Base-by-base conservation (phyloP, 2,113 vertebrate genomes). In the Ailurus styani region DNA sequence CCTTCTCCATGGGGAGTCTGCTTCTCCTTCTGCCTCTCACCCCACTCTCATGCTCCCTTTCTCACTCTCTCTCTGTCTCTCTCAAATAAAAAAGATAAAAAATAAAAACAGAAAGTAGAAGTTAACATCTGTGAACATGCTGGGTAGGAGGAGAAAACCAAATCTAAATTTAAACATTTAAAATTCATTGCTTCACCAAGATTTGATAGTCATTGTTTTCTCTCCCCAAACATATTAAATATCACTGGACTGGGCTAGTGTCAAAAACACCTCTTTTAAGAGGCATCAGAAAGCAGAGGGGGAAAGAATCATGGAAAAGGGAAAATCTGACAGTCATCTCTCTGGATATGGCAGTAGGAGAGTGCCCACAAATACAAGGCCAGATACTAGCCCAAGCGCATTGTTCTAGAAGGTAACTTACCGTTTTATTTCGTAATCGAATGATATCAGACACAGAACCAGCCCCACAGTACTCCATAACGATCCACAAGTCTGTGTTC, bases 401-500 rank as follows among this genome's bases (percentile, higher is more conserved):
- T 3, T 25, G 21, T 60, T 55, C 81, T n/a, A 93, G 55, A 78
- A 98, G 62, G 84, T 34, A 79, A 96, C 97, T 90, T 99, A 99
- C 99, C 95, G 99, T 99, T 99, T 99, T 99, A 98, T 99, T 99
- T 93, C 99, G 99, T 97, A 99, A 97, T n/a, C 99, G 99, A 96
- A 99, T 99, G 72, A 99, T 99, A 94, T 99, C 99, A 6, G 99
- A 99, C 8, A 99, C 99, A 3, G 99, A 99, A 94, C 99, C 99
- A 27, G 99, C 99, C 1, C 99, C 99, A 40, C 99, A 99, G 97
- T 99, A 99, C 54, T 99, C 99, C 99, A 99, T 99, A 34, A 99
- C 99, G n/a, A 99, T 99, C 99, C 99, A 99, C 96, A 99, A 98
- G 98, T 99, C 99, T 1, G 99, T 99, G 98, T 99, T 99, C 98